Evolutionary conservation across 2,797 vertebrate genomes (phyloP), one percentile per base, ranked within the genome.

Genomic region (Lacerta agilis): DNA sequence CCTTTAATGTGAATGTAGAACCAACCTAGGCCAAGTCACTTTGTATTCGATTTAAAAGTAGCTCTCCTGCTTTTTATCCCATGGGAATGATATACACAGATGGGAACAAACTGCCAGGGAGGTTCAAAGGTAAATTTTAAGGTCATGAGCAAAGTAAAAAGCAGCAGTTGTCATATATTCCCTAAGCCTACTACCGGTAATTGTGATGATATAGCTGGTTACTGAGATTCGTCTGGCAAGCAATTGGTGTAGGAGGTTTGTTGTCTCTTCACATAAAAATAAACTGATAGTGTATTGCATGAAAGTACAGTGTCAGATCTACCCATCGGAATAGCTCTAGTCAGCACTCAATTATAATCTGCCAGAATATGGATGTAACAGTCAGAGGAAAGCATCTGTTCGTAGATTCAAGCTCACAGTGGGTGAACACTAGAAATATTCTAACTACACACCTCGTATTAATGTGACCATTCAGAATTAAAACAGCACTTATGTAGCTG

Each of bases 261-360:
- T 85, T 92, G 88, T 79, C 72, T 83, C 86, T 82, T 81, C 88
- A 55, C 86, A 88, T 18, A 33, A 85, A 83, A 86, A 93, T 79
- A 82, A 84, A 45, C 18, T 81, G 33, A 78, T 77, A 82, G 41
- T 82, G 43, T 84, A 71, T 82, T 85, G 82, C 55, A 89, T 83
- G 41, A 38, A 82, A 43, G 61, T 73, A 90, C 77, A 85, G 69
- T 43, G 83, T 78, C 75, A 83, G 55, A 88, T 55, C 67, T 49
- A 17, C 33, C 33, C 23, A 92, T 61, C 72, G 91, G 72, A 66
- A 87, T 23, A 66, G 72, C 83, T 86, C 88, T 85, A 83, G 90
- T 87, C 80, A 75, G 73, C 49, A 89, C 45, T 85, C 49, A 88
- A 87, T 15, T 41, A 15, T 41, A 67, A 90, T 92, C 76, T 87